Conservation (phyloP, 2,888 invertebrate genomes). For the Noctua janthina region DNA sequence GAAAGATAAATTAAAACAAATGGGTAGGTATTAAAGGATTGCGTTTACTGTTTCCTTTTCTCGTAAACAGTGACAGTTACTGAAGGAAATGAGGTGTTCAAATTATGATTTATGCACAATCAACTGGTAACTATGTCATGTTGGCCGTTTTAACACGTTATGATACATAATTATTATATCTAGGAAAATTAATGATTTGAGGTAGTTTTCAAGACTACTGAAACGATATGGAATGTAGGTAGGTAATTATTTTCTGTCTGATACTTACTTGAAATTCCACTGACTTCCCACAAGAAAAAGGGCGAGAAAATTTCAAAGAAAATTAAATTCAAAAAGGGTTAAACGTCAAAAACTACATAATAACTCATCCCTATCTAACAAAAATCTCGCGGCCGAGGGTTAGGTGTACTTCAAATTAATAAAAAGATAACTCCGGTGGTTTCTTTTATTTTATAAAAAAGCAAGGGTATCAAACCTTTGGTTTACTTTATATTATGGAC, state of each 20-base stretch:
- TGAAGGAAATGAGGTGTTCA: slow-evolving; percentile 13
- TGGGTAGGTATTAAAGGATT: background rate
- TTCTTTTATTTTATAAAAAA: slow-evolving; percentile 80
- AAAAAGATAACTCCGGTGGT: slow-evolving; percentile 84
- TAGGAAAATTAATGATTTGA: background rate
- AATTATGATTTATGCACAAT: slow-evolving; percentile 32
- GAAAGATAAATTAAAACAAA: background rate
- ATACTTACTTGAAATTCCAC: background rate
- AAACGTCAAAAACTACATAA: slow-evolving; percentile 55
- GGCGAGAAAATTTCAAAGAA: slow-evolving; percentile 22
- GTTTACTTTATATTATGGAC: slow-evolving; percentile 83
- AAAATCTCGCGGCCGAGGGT: slow-evolving; percentile 69
- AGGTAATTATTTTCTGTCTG: background rate
- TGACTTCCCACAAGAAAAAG: slow-evolving; percentile 15
- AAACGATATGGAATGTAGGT: background rate
- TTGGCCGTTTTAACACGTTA: background rate
- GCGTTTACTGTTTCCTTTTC: slow-evolving; percentile 1
- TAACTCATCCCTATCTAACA: slow-evolving; percentile 57
- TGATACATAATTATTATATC: background rate
- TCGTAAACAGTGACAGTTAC: slow-evolving; percentile 6
- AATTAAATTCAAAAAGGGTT: slow-evolving; percentile 48
- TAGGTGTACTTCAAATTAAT: slow-evolving; percentile 80
- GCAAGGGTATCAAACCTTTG: slow-evolving; percentile 78
- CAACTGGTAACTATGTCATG: slow-evolving; percentile 11
- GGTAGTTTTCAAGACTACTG: background rate